Evolutionary conservation across 2,113 vertebrate species (phyloP).

Genomic region (Gallinago jamesoni): DNA sequence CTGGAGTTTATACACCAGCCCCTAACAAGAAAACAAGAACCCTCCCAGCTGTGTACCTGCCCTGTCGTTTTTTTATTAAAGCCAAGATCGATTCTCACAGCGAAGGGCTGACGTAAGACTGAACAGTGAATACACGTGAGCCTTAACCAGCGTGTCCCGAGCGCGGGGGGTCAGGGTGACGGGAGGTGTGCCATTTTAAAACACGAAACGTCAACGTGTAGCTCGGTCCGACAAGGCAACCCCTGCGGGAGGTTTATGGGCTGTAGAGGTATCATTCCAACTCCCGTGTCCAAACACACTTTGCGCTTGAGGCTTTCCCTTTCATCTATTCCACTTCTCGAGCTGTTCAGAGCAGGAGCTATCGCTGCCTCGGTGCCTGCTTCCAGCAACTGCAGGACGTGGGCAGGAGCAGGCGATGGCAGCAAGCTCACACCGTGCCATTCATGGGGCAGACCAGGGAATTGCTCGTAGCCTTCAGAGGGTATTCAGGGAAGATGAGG

Average conservation of each 20-base stretch:
- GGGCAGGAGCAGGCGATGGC: background rate
- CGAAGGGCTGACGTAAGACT: background rate
- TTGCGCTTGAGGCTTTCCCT: background rate
- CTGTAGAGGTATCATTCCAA: background rate
- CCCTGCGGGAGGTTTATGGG: rapidly evolving
- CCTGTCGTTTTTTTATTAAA: background rate
- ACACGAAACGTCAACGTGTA: background rate
- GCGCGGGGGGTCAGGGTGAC: background rate
- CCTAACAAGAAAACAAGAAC: background rate
- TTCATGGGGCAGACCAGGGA: background rate
- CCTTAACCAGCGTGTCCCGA: background rate
- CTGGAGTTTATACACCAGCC: background rate
- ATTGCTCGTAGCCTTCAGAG: background rate
- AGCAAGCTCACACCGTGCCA: background rate
- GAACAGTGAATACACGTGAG: background rate
- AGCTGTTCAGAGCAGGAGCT: background rate
- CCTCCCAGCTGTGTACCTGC: background rate
- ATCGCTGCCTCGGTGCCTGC: background rate
- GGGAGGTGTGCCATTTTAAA: background rate
- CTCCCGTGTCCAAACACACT: background rate
- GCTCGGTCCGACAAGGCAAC: background rate
- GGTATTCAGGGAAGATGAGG: background rate
- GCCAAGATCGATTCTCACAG: background rate
- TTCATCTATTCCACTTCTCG: background rate
- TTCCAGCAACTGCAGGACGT: background rate